Base-by-base conservation (phyloP, 1,140 invertebrate genomes). In the Lepidurus packardi region DNA sequence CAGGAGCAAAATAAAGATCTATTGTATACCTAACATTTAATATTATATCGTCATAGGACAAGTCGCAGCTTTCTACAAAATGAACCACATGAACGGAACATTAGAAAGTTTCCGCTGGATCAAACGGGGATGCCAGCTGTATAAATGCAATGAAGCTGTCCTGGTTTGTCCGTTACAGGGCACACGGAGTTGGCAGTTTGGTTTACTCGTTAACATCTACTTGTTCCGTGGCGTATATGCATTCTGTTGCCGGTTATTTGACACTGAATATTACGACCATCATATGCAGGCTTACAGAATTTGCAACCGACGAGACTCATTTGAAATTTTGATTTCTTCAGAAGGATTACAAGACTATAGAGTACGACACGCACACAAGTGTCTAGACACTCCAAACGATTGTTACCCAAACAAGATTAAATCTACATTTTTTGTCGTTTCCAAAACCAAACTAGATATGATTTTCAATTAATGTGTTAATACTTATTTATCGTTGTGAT, bases 1-100 rank as follows among this genome's bases (percentile, higher is more conserved):
- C 53, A 43, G 42, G 6, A 78, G 73, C 53, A 74, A 6, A 34
- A 78, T 21, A 77, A 78, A 78, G 25, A 75, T 78, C 42, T 41
- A 47, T 8, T 25, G 10, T n/a, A 78, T 73, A 21, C 21, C 73
- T n/a, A 41, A 47, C 11, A n/a, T 43, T 41, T 24, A 73, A 13
- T 44, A 78, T 73, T 34, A 78, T 24, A 41, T 74, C 34, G 21
- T 34, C 21, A 47, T 74, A 78, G 45, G 77, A 9, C 74, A 75
- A 75, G n/a, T 75, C 34, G 74, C 34, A 75, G 16, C 16, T 24
- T 34, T 75, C 43, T 43, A 42, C 25, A 75, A 75, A 42, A 24
- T 75, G 16, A 41, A 24, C 6, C 34, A 3, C 25, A 42, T 75
- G 25, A 42, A 41, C 7, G 45, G 45, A 47, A 3, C 45, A 47